Conservation (phyloP, 2,113 vertebrate genomes). For the Lycocorax pyrrhopterus region DNA sequence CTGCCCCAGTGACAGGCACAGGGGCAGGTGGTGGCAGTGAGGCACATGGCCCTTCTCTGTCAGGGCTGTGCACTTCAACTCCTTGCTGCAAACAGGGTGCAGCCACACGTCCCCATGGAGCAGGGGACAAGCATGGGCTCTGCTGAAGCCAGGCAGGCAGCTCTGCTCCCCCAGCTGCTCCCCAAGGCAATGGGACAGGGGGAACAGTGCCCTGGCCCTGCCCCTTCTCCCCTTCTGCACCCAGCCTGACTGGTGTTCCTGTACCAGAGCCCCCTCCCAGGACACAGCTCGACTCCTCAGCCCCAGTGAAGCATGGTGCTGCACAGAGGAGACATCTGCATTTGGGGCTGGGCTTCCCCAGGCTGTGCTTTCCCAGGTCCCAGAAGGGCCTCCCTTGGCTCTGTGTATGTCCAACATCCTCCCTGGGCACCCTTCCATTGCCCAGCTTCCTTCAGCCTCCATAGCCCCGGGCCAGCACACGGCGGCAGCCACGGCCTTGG, state of each 20-base stretch:
- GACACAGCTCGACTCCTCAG: accelerated
- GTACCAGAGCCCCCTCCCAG: not conserved
- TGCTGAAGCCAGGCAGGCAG: not conserved
- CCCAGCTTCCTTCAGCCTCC: not conserved
- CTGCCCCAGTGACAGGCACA: accelerated
- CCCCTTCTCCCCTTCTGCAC: not conserved
- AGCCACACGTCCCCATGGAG: accelerated
- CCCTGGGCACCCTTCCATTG: not conserved
- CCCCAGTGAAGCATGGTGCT: accelerated
- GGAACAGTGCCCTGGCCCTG: not conserved
- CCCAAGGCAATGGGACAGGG: not conserved
- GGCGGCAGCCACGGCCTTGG: not conserved
- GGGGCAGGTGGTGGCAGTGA: not conserved
- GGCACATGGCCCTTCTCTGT: not conserved
- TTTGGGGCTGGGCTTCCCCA: accelerated
- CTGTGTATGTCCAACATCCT: no score
- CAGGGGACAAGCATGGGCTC: not conserved
- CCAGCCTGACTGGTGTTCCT: not conserved
- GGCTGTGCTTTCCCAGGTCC: not conserved
- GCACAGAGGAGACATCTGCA: not conserved
- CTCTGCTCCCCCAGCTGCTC: not conserved
- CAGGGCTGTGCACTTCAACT: not conserved
- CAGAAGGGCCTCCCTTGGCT: not conserved
- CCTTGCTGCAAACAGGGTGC: not conserved
- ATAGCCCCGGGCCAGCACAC: not conserved